Percentiles rank a stretch among this genome's conserved stretches.
phyloP scores from a whole-genome alignment of 2,113 vertebrate species.

The Siniperca chuatsi region DNA sequence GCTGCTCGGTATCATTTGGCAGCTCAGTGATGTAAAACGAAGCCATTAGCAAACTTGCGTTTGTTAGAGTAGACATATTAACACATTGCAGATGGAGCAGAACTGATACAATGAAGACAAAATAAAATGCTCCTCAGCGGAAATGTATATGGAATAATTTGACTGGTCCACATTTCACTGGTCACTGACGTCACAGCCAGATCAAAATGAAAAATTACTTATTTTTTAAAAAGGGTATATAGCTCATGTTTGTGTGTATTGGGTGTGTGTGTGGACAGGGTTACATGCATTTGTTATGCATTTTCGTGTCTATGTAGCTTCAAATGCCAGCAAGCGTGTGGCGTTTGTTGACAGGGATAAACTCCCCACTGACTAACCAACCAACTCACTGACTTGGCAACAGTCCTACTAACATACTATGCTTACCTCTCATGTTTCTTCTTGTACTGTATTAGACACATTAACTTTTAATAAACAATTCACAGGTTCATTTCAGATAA shows the following conservation, averaged over 20 bases:
- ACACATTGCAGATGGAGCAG: slow-evolving; percentile 35
- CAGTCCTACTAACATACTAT: neutral
- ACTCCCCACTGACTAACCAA: slow-evolving; percentile 19
- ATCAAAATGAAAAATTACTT: neutral
- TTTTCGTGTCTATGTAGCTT: neutral
- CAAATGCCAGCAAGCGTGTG: neutral
- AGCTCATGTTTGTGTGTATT: neutral
- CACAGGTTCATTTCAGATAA: neutral
- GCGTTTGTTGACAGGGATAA: slow-evolving; percentile 26
- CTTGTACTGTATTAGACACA: neutral
- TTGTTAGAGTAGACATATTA: slow-evolving; percentile 36
- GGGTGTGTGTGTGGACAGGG: neutral
- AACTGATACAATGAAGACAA: slow-evolving; percentile 27
- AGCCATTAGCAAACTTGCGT: slow-evolving; percentile 35
- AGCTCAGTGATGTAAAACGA: slow-evolving; percentile 49
- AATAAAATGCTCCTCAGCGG: slow-evolving; percentile 6
- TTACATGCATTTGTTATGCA: neutral
- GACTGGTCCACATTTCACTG: neutral
- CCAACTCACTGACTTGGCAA: neutral
- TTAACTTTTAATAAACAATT: neutral
- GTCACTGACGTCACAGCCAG: neutral
- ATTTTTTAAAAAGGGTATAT: neutral
- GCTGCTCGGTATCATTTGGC: slow-evolving; percentile 46
- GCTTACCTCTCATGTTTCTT: neutral
- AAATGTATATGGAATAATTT: neutral